These are phyloP conservation scores for Chloroclysta siterata DNA, from an alignment of 2,888 invertebrate genomes.

Conservation along the genomic window DNA sequence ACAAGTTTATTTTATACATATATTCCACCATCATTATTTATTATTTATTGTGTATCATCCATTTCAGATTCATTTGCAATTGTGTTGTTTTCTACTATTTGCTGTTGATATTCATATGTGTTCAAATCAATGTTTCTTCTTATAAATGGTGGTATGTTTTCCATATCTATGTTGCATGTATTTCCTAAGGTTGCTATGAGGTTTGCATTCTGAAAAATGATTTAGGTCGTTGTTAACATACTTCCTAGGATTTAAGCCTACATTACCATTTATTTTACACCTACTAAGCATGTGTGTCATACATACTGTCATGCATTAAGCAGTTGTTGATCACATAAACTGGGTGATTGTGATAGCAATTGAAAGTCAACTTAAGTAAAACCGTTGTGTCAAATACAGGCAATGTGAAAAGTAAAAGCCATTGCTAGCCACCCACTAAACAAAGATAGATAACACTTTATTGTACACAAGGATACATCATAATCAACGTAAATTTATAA, in stretches of 20 bases:
- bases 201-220: constrained; percentile 62
- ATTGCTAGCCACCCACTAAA: too few species aligned
- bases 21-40: neutral
- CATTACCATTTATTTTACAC: too few species aligned
- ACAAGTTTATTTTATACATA: too few species aligned
- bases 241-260: neutral
- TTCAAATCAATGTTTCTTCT: constrained; percentile 51
- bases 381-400: too few species aligned
- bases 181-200: constrained; percentile 58
- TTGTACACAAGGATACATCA: too few species aligned
- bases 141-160: constrained; percentile 56
- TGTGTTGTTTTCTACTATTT: constrained; percentile 51
- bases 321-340: neutral
- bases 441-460: too few species aligned
- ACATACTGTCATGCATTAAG: neutral
- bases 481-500: too few species aligned
- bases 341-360: neutral
- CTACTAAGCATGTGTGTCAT: too few species aligned
- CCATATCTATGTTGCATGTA: constrained; percentile 58
- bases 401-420: too few species aligned
- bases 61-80: constrained; percentile 54
- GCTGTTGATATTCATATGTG: constrained; percentile 48
- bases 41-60: constrained; percentile 52
- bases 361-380: neutral
- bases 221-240: constrained; percentile 14